Evolutionary conservation across 1,140 invertebrate genomes (phyloP).

Genomic region (Penaeus japonicus): DNA sequence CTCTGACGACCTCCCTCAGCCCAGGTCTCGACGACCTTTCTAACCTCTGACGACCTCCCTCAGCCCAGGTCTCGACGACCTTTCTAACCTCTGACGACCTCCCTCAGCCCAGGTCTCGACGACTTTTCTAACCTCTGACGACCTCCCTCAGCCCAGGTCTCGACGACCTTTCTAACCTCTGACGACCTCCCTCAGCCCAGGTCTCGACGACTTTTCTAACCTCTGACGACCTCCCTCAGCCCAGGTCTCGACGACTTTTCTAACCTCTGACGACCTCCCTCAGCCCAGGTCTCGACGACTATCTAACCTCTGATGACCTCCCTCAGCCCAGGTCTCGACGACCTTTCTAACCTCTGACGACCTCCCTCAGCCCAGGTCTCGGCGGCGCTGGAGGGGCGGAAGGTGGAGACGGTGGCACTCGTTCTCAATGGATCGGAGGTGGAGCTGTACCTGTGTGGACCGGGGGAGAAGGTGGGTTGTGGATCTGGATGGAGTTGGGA

Average conservation of each 20-base stretch:
- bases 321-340: constrained; percentile 60
- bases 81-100: background rate
- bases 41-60: background rate
- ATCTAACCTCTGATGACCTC: background rate
- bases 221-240: background rate
- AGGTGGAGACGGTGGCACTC: constrained; percentile 65
- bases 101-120: constrained; percentile 60
- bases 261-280: background rate
- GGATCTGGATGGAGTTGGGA: constrained; percentile 34
- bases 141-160: too few species aligned
- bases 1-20: too few species aligned
- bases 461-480: constrained; percentile 63
- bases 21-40: too few species aligned
- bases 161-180: too few species aligned
- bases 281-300: too few species aligned
- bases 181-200: too few species aligned
- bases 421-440: constrained; percentile 64
- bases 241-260: background rate
- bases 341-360: background rate
- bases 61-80: constrained; percentile 61
- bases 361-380: constrained; percentile 59
- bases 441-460: constrained; percentile 64
- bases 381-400: constrained; percentile 61
- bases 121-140: too few species aligned
- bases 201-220: too few species aligned